A percentile compares a stretch with the other conserved stretches of the same genome.
These are phyloP conservation scores for Nannospalax galili DNA, from an alignment of 2,113 vertebrate genomes.

Conservation along the genomic window DNA sequence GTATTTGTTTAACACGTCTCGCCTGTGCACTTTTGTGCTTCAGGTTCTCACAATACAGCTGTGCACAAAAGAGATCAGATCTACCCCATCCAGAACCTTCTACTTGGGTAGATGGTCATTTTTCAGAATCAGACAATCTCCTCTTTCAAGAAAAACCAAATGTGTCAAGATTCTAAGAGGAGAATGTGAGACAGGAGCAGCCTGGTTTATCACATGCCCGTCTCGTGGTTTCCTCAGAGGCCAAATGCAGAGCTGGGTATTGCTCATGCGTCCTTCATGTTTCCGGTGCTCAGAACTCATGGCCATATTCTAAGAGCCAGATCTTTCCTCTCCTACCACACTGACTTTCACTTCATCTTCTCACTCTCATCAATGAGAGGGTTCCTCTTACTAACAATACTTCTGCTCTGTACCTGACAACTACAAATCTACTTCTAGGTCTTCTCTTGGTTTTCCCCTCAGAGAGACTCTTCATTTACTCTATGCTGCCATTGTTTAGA, in stretches of 20 bases:
- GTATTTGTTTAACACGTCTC: neutral
- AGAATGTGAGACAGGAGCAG: neutral
- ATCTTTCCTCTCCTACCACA: neutral
- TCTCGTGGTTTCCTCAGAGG: neutral
- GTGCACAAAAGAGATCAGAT: neutral
- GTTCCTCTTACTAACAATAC: neutral
- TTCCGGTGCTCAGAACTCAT: constrained; percentile 8
- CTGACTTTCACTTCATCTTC: neutral
- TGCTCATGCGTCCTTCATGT: constrained; percentile 68
- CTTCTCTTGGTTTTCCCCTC: constrained; percentile 16
- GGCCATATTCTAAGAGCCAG: neutral
- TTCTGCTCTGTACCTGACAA: neutral
- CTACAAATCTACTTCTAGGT: neutral
- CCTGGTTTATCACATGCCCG: neutral
- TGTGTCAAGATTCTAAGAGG: neutral
- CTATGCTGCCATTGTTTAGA: neutral
- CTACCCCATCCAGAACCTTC: neutral
- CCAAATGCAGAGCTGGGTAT: neutral
- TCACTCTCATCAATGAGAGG: neutral
- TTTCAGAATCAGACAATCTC: neutral
- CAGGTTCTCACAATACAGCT: neutral
- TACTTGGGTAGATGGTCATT: neutral
- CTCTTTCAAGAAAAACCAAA: neutral
- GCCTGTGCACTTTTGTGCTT: neutral
- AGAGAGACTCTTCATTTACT: neutral